Conservation (phyloP, 2,797 vertebrate species). For the Bothrops alternatus region DNA sequence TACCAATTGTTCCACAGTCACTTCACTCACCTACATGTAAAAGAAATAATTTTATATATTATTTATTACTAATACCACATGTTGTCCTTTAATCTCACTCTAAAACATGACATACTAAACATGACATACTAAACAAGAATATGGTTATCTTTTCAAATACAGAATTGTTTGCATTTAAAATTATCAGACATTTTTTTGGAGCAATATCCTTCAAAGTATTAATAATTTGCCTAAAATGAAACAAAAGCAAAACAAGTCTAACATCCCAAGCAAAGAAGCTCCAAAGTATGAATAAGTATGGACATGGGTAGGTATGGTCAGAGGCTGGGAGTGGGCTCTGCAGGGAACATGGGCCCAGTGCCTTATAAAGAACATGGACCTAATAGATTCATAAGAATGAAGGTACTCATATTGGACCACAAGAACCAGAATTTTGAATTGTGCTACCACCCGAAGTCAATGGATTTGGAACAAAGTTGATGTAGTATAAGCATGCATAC, state of each 20-base stretch:
- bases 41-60: conserved; percentile 36
- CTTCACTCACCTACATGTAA: conserved; percentile 87
- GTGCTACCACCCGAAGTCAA: neutral
- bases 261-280: neutral
- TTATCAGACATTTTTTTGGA: neutral
- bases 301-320: neutral
- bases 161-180: neutral
- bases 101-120: neutral
- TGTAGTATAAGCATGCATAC: neutral
- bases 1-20: conserved; percentile 93
- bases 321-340: neutral
- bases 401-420: neutral
- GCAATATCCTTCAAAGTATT: neutral
- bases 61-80: neutral
- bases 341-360: neutral
- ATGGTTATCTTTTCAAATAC: neutral
- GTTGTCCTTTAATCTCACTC: neutral
- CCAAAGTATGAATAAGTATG: neutral
- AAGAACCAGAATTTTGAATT: neutral
- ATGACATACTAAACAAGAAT: neutral
- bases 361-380: neutral
- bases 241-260: neutral
- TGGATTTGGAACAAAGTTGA: neutral
- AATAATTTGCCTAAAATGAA: neutral
- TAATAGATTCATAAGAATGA: neutral